Percentiles rank a stretch among this genome's conserved stretches.
Evolutionary conservation across 2,888 invertebrate genomes (phyloP).

Genomic region (Drosophila paranaensis): DNA sequence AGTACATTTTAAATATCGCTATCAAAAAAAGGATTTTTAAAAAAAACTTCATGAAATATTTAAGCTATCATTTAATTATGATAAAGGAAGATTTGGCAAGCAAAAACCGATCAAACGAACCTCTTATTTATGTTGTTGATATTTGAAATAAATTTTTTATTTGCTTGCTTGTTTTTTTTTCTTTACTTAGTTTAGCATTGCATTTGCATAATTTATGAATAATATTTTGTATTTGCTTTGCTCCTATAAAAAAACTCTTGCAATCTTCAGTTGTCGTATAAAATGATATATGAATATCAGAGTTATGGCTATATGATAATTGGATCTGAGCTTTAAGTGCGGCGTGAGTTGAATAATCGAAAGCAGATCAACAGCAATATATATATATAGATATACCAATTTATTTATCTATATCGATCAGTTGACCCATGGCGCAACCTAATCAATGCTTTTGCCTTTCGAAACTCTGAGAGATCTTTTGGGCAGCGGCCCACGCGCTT

Average conservation of each 20-base stretch:
- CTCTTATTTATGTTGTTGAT: slow-evolving; percentile 7
- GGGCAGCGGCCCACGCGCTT: slow-evolving; percentile 26
- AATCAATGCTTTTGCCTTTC: slow-evolving; percentile 38
- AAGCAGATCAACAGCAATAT: slow-evolving; percentile 15
- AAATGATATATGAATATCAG: background rate
- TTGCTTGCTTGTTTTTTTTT: slow-evolving; percentile 14
- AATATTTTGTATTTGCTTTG: slow-evolving; percentile 28
- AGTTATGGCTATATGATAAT: slow-evolving; percentile 7
- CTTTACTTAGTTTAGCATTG: slow-evolving; percentile 33
- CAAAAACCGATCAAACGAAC: slow-evolving; percentile 1
- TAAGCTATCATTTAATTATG: no score
- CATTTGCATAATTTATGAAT: slow-evolving; percentile 65
- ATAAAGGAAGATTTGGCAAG: no score
- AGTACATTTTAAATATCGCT: no score
- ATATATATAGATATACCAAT: slow-evolving; percentile 7
- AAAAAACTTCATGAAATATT: no score
- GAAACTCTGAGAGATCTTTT: slow-evolving; percentile 9
- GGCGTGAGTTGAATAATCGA: slow-evolving; percentile 17
- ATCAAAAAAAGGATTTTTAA: no score
- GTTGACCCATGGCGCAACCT: slow-evolving; percentile 24
- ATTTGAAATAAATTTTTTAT: slow-evolving; percentile 8
- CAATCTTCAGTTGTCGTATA: slow-evolving; percentile 1
- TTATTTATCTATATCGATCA: slow-evolving; percentile 9
- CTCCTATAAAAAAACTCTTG: slow-evolving; percentile 19
- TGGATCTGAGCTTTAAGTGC: slow-evolving; percentile 14